Conservation (phyloP, 2,113 vertebrate species). For the Carassius gibelio region DNA sequence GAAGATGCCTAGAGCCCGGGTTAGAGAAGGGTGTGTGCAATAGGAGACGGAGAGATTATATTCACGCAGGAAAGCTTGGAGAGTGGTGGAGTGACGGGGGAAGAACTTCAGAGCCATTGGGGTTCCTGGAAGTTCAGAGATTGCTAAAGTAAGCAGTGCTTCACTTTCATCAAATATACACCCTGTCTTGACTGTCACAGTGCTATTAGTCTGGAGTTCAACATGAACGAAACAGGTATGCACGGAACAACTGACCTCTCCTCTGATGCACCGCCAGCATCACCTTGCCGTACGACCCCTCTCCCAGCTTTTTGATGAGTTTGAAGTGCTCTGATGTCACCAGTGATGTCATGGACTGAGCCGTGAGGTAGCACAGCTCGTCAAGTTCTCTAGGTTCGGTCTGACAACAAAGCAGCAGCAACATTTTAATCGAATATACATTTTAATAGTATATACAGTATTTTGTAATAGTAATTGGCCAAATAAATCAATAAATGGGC, state of each 20-base stretch:
- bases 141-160: slow-evolving; percentile 2
- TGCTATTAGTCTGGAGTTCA: not conserved
- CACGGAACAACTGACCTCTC: slow-evolving; percentile 72
- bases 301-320: slow-evolving; percentile 83
- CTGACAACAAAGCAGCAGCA: slow-evolving; percentile 60
- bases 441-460: not conserved
- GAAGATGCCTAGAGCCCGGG: slow-evolving; percentile 81
- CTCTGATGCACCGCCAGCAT: slow-evolving; percentile 83
- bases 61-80: slow-evolving; percentile 84
- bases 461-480: too few relatives aligned
- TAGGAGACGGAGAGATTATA: slow-evolving; percentile 87
- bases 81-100: slow-evolving; percentile 74
- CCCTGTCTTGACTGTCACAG: not conserved
- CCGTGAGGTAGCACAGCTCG: slow-evolving; percentile 80
- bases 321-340: slow-evolving; percentile 81
- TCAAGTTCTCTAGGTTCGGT: slow-evolving; percentile 75
- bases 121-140: slow-evolving; percentile 73
- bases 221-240: not conserved
- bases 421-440: slow-evolving; percentile 3
- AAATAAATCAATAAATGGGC: not conserved
- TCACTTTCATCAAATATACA: not conserved
- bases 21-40: slow-evolving; percentile 83
- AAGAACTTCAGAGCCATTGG: slow-evolving; percentile 88
- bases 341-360: slow-evolving; percentile 72
- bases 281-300: slow-evolving; percentile 87